Evolutionary conservation across 2,888 invertebrate species (phyloP).

Genomic region (Gryllus longicercus): DNA sequence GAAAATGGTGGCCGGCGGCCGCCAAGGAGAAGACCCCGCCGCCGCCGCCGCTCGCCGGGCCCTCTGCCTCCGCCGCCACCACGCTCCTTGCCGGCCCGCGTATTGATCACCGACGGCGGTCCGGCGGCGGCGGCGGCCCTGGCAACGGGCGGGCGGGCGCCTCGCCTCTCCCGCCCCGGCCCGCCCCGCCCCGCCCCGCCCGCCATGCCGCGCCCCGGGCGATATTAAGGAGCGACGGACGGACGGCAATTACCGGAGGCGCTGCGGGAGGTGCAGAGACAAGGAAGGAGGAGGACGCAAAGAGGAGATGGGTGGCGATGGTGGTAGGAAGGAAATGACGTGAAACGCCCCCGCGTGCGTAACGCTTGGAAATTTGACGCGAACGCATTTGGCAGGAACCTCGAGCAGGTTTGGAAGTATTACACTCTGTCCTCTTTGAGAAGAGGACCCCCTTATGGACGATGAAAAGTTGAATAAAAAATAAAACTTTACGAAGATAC

Average conservation of each 20-base stretch:
- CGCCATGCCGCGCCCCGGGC: background rate
- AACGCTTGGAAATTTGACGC: background rate
- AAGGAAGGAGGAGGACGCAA: background rate
- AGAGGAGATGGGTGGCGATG: background rate
- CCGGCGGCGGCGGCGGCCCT: background rate
- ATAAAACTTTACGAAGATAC: too few relatives aligned
- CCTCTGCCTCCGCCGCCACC: background rate
- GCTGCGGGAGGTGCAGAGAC: background rate
- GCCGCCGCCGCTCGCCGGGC: background rate
- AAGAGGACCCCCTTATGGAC: too few relatives aligned
- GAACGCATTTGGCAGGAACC: too few relatives aligned
- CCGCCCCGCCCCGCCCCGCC: background rate
- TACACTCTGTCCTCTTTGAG: too few relatives aligned
- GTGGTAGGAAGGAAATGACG: background rate
- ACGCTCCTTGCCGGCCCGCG: constrained; percentile 17
- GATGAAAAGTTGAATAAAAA: too few relatives aligned
- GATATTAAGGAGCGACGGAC: constrained; percentile 17
- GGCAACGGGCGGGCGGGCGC: background rate
- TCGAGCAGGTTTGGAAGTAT: too few relatives aligned
- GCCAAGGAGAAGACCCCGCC: background rate
- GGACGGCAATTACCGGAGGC: constrained; percentile 6
- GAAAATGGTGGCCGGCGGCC: constrained; percentile 6
- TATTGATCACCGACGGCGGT: constrained; percentile 17
- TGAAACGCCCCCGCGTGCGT: background rate
- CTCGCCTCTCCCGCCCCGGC: background rate